Conservation (phyloP, 2,888 invertebrate genomes). For the Aleiodes leptofemur region DNA sequence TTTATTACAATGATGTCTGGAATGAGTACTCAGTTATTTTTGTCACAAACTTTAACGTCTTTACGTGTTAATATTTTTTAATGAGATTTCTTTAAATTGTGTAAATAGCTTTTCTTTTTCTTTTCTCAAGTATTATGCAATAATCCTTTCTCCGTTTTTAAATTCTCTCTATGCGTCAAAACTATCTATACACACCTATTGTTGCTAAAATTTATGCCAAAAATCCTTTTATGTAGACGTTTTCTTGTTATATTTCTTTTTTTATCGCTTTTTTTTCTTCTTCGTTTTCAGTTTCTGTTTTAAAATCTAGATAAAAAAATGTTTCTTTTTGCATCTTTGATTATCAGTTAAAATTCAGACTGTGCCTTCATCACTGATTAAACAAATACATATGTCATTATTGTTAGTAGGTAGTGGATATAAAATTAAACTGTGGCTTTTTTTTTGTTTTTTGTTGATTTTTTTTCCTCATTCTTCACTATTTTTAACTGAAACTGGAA, state of each 20-base stretch:
- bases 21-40: background rate
- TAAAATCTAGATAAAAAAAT: slow-evolving; percentile 57
- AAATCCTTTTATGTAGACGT: slow-evolving; percentile 57
- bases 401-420: slow-evolving; percentile 28
- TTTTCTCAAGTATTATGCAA: slow-evolving; percentile 26
- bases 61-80: slow-evolving; percentile 13
- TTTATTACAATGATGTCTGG: slow-evolving; percentile 4
- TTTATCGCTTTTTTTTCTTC: slow-evolving; percentile 53
- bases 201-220: slow-evolving; percentile 59
- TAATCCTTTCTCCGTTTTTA: slow-evolving; percentile 35
- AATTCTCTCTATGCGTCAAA: slow-evolving; percentile 59
- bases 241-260: slow-evolving; percentile 46
- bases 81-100: background rate
- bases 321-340: slow-evolving; percentile 54
- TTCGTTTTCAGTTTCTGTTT: background rate
- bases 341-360: slow-evolving; percentile 61
- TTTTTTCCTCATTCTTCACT: slow-evolving; percentile 13
- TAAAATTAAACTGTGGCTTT: slow-evolving; percentile 29
- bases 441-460: slow-evolving; percentile 25
- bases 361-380: slow-evolving; percentile 54
- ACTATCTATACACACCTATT: slow-evolving; percentile 60
- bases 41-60: background rate
- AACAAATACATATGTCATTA: slow-evolving; percentile 44
- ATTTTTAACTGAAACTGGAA: too few relatives aligned
- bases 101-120: too few relatives aligned